Percentiles rank a stretch among this genome's conserved stretches.
Conservation (phyloP, 2,113 vertebrate genomes). For the Ailurus styani region DNA sequence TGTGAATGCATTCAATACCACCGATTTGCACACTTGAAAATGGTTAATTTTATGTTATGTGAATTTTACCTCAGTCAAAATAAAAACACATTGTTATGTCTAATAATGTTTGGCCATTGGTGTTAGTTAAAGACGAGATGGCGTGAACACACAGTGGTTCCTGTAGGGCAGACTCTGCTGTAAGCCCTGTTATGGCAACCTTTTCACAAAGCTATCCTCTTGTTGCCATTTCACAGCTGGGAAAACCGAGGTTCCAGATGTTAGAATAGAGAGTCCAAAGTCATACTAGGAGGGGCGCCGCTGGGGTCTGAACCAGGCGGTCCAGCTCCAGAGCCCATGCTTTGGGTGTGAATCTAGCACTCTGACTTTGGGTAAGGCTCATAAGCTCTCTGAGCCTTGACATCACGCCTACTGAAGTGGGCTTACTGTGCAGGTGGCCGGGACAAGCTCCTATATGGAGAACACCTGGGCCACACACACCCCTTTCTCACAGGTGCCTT, state of each 20-base stretch:
- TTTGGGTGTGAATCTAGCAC: neutral
- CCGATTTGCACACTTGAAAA: neutral
- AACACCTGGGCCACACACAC: neutral
- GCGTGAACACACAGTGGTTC: accelerated
- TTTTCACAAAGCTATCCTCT: neutral
- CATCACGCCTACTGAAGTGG: neutral
- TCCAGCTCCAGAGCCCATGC: neutral
- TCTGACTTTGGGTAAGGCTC: too few relatives aligned
- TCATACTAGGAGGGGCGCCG: neutral
- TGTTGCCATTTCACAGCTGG: neutral
- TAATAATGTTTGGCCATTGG: neutral
- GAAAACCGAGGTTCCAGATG: neutral
- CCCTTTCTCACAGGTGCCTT: neutral
- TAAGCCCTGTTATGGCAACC: neutral
- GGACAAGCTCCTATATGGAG: accelerated
- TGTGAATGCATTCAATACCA: neutral
- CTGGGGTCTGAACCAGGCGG: neutral
- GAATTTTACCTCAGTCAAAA: neutral
- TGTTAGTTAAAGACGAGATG: accelerated
- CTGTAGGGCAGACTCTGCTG: neutral
- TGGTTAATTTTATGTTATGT: neutral
- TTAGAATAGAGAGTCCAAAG: neutral
- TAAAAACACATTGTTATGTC: neutral
- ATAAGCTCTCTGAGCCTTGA: neutral
- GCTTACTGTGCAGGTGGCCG: neutral